Base-by-base conservation (phyloP, 2,797 vertebrate genomes). In the Miichthys miiuy region DNA sequence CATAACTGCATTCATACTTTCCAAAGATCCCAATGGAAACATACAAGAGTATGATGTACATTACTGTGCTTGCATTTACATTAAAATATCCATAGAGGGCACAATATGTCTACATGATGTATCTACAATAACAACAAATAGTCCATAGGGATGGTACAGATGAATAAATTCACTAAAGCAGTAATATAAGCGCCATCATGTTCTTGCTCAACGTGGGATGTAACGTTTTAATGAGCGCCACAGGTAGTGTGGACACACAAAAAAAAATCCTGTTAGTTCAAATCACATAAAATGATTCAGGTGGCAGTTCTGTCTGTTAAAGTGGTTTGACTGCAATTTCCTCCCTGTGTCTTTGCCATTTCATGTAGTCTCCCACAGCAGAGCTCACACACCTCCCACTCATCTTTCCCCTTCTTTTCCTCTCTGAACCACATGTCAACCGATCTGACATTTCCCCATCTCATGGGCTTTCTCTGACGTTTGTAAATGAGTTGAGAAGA, bases 381-480 rank as follows among this genome's bases (percentile, higher is more conserved):
- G 38, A 64, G 55, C 71, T 74, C 73, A 9, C 69, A 68, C 68
- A 27, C 66, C 76, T 80, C 77, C 78, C 68, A 76, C 82, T 80
- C 62, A 51, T 18, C 44, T n/a, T 18, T 2, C 18, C 41, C 1
- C 5, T 11, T 27, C 2, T 64, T 3, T 9, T 6, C 11, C 63
- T 66, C 71, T 55, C 52, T 68, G 48, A 84, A 77, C 77, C 63
- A 63, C 82, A 80, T 46, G 63, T 72, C 78, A 84, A 51, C 86
- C 68, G 68, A 77, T 56, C 68, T 81, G 80, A 80, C 80, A 73
- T 87, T 82, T 87, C 58, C 55, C 12, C 61, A 70, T 84, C 68
- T 86, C 83, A 44, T n/a, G 58, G 77, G 70, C 68, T 80, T 46
- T 65, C 62, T 18, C 27, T 64, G 51, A 68, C 42, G 14, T 56